Evolutionary conservation across 2,888 invertebrate genomes (phyloP), one percentile per base, ranked within the genome.

Genomic region (Scelioninae gen. 1): DNA sequence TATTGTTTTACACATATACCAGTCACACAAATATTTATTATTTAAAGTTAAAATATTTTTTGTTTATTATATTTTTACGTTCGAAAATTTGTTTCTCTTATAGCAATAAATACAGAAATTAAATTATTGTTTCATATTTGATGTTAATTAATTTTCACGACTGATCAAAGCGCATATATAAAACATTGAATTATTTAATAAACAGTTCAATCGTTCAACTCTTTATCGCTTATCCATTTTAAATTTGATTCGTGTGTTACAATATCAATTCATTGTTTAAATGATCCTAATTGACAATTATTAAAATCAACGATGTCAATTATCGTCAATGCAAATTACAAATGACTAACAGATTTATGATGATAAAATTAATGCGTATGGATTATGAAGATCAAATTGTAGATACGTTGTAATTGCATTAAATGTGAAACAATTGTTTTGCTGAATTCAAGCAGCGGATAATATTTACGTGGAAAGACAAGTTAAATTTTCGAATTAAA

Each of bases 331-430:
- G 47, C 55, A 55, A 55, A 68, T 55, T 68, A 55, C 45, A 68
- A 66, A 68, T 55, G 68, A 56, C 56, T 68, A 56, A 56, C 68
- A 68, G 68, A 68, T 68, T 68, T 56, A 45, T 68, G 55, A 45
- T 45, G 68, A 45, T 32, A 15, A 43, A 43, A n/a, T 43, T 43
- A 43, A 43, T 43, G 11, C 32, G 23, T 23, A 15, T 51, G 34
- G 49, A 49, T 47, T 16, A 63, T 38, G 63, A 49, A 49, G 63
- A 63, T 63, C 34, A 65, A 65, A 51, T 65, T 65, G 63, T 49
- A 63, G 63, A 34, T 49, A 49, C 45, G 16, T 7, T 53, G 8
- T 29, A 65, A 51, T 65, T 65, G 40, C 51, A 65, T 53, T 53
- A 38, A 49, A 38, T 43, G 60, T 43, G 11, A 60, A 60, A 40